Conservation (phyloP, 1,140 invertebrate species). For the Sinonovacula constricta region DNA sequence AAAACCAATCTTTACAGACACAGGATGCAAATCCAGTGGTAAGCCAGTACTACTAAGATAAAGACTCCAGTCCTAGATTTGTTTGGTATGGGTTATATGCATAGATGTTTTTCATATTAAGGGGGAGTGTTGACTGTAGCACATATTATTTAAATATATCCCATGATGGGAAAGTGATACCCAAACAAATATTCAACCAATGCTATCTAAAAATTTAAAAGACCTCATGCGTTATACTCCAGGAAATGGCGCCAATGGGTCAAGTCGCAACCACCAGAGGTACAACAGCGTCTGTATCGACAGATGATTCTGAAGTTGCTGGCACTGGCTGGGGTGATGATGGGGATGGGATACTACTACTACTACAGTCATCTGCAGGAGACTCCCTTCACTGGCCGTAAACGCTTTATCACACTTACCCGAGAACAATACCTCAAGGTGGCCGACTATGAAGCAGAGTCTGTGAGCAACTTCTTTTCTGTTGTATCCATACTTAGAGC, state of each 20-base stretch:
- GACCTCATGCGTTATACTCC: no score
- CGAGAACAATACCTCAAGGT: conserved; percentile 79
- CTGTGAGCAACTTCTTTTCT: conserved; percentile 71
- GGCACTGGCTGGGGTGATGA: not conserved
- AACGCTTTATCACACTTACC: conserved; percentile 81
- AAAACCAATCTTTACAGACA: no score
- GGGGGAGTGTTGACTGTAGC: no score
- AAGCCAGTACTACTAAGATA: no score
- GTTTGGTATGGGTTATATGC: no score
- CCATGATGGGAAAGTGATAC: no score
- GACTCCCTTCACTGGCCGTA: conserved; percentile 80
- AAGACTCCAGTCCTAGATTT: no score
- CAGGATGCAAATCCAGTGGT: no score
- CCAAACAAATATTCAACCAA: no score
- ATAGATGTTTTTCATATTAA: no score
- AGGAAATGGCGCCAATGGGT: conserved; percentile 17
- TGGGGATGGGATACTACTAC: not conserved
- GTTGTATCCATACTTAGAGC: not conserved
- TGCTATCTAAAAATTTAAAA: no score
- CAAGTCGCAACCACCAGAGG: conserved; percentile 3
- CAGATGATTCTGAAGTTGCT: not conserved
- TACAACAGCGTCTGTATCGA: not conserved
- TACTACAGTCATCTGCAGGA: conserved; percentile 21
- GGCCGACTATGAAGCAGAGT: conserved; percentile 75
- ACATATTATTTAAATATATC: no score